Percentiles rank a stretch among this genome's conserved stretches.
Conservation (phyloP, 2,888 invertebrate species). For the Pyralis farinalis region DNA sequence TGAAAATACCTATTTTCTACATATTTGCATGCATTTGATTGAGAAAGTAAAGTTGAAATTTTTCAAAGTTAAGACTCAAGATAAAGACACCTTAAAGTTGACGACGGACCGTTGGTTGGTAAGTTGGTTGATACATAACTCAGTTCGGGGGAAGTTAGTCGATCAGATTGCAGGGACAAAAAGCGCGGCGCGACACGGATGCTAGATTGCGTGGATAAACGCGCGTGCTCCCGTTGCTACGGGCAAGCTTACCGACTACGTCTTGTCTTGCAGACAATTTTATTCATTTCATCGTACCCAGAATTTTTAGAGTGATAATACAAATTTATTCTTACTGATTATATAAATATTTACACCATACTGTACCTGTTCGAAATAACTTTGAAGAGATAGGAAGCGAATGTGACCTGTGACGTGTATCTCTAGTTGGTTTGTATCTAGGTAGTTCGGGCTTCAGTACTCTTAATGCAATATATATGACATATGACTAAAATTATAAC, state of each 20-base stretch:
- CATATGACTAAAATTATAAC: too few relatives aligned
- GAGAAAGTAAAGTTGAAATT: background rate
- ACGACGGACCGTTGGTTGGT: conserved; percentile 35
- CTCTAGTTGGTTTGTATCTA: too few relatives aligned
- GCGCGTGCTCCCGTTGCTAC: conserved; percentile 40
- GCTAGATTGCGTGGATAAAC: conserved; percentile 55
- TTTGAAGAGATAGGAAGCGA: too few relatives aligned
- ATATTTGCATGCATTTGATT: background rate
- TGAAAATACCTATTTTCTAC: conserved; percentile 21
- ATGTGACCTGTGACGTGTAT: too few relatives aligned
- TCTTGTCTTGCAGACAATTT: too few relatives aligned
- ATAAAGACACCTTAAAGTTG: conserved; percentile 45
- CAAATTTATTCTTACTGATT: too few relatives aligned
- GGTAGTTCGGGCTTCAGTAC: too few relatives aligned
- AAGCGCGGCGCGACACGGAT: conserved; percentile 48
- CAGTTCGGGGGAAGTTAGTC: conserved; percentile 46
- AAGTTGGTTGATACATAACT: conserved; percentile 57
- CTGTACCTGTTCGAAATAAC: too few relatives aligned
- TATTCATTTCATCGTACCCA: too few relatives aligned
- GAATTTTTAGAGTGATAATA: too few relatives aligned
- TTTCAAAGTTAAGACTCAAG: conserved; percentile 28
- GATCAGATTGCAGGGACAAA: conserved; percentile 62
- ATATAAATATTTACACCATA: too few relatives aligned
- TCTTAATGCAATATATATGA: too few relatives aligned
- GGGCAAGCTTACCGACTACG: conserved; percentile 35